Percentiles rank a stretch among this genome's conserved stretches.
These are phyloP conservation scores for Clamator glandarius DNA, from an alignment of 2,797 vertebrate genomes.

Conservation along the genomic window DNA sequence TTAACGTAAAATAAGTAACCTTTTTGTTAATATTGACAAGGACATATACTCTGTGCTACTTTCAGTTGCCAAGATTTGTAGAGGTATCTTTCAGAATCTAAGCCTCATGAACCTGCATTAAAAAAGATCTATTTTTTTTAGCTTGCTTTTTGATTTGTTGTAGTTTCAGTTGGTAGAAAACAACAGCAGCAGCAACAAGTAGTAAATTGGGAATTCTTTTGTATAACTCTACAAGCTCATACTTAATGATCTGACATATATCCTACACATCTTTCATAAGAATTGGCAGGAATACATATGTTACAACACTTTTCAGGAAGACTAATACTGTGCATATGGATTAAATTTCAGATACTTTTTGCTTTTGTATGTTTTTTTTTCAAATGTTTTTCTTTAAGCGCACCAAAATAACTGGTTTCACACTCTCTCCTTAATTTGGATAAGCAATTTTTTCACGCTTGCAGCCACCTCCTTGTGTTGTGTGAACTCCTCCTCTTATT, in stretches of 20 bases:
- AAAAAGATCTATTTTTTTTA: not conserved
- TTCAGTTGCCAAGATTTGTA: not conserved
- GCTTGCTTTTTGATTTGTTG: not conserved
- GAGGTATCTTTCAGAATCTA: not conserved
- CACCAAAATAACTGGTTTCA: not conserved
- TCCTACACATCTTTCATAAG: not conserved
- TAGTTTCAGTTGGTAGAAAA: not conserved
- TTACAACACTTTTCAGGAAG: not conserved
- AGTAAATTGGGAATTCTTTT: not conserved
- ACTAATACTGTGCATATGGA: not conserved
- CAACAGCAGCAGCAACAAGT: not conserved
- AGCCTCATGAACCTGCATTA: not conserved
- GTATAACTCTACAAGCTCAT: not conserved
- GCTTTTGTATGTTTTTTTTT: not conserved
- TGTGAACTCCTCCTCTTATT: not conserved
- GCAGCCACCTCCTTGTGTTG: not conserved
- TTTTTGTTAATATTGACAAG: not conserved
- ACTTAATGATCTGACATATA: not conserved
- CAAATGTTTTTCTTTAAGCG: not conserved
- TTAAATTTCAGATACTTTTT: slow-evolving; percentile 3
- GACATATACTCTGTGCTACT: too few species aligned
- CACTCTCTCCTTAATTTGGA: not conserved
- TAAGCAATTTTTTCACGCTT: not conserved
- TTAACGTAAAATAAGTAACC: not conserved
- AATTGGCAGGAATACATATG: not conserved